phyloP scores from a whole-genome alignment of 2,888 invertebrate genomes.

The Dryocosmus kuriphilus region DNA sequence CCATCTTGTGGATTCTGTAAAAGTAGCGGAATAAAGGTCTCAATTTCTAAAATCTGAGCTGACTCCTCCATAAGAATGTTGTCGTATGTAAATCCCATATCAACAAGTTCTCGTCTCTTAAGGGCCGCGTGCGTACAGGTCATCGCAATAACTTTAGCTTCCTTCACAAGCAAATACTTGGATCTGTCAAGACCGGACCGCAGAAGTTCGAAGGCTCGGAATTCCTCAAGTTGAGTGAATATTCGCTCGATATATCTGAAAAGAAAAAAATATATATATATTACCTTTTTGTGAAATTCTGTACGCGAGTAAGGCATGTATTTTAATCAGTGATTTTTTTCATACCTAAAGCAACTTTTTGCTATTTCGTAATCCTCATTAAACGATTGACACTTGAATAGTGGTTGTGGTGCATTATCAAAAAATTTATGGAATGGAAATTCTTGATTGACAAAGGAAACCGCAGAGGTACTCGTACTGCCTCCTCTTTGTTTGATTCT shows the following conservation, averaged over 20 bases:
- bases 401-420: conserved; percentile 93
- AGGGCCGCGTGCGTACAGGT: conserved; percentile 99
- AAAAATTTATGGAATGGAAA: conserved; percentile 98
- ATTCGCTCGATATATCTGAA: conserved; percentile 93
- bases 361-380: conserved; percentile 94
- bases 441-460: conserved; percentile 83
- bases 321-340: background rate
- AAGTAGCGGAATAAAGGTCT: conserved; percentile 98
- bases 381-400: conserved; percentile 89
- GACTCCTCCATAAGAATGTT: conserved; percentile 99
- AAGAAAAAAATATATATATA: background rate
- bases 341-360: conserved; percentile 90
- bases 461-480: conserved; percentile 68
- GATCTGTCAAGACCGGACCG: conserved; percentile 97
- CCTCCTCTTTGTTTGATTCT: conserved; percentile 80
- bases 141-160: conserved; percentile 99
- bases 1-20: conserved; percentile 99
- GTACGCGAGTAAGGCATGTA: too few relatives aligned
- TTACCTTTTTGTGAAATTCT: too few relatives aligned
- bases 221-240: conserved; percentile 98
- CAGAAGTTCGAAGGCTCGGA: conserved; percentile 97
- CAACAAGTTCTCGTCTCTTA: conserved; percentile 96
- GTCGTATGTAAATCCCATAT: conserved; percentile 97
- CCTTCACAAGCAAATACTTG: conserved; percentile 97
- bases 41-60: conserved; percentile 99